phyloP scores from a whole-genome alignment of 2,888 invertebrate genomes.

The Charanyca ferruginea region DNA sequence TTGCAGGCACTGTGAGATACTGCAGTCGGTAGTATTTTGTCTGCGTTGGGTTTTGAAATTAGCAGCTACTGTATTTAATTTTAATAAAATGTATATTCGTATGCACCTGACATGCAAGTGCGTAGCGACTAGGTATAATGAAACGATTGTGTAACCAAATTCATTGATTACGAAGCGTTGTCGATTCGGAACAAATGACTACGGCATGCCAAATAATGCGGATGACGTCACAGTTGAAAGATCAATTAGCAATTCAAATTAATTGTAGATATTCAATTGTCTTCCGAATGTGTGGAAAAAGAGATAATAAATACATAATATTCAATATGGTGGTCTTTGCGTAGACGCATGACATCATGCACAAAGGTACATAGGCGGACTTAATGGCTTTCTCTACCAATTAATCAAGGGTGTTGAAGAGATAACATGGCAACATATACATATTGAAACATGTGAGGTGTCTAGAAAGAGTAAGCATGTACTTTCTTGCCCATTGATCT shows the following conservation, averaged over 20 bases:
- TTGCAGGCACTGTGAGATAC: no score
- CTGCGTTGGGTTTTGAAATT: no score
- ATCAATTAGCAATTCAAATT: conserved; percentile 55
- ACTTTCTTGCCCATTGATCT: no score
- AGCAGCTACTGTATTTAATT: no score
- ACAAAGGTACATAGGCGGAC: not conserved
- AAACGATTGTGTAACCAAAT: conserved; percentile 53
- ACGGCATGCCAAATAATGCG: conserved; percentile 55
- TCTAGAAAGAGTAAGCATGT: no score
- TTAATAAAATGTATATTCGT: not conserved
- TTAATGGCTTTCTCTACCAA: no score
- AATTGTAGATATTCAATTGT: conserved; percentile 31
- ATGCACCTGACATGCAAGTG: conserved; percentile 21
- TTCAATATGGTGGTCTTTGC: not conserved
- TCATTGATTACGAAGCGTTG: conserved; percentile 55
- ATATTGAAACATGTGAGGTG: no score
- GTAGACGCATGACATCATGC: not conserved
- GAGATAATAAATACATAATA: not conserved
- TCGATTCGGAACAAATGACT: conserved; percentile 55
- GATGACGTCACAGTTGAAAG: conserved; percentile 57
- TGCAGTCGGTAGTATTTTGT: no score
- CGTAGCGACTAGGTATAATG: conserved; percentile 17
- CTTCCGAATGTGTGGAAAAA: not conserved
- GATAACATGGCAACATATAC: no score
- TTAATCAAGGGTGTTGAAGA: no score